Evolutionary conservation across 2,888 invertebrate genomes (phyloP).

Genomic region (Physocephala rufipes): DNA sequence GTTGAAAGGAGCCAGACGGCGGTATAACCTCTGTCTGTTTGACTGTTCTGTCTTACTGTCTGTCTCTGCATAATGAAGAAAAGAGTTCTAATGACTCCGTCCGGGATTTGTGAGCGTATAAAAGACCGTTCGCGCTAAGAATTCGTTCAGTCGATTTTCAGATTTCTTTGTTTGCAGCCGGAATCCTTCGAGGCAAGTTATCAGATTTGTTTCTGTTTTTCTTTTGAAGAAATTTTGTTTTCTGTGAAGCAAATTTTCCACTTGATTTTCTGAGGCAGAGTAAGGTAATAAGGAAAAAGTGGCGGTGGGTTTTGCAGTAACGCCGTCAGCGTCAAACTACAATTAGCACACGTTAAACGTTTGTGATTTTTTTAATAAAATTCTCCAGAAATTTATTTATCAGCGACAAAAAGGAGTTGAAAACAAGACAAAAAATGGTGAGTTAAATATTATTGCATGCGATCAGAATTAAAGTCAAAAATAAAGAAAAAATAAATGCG

Average conservation of each 20-base stretch:
- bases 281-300: too few relatives aligned
- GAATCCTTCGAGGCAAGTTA: conserved; percentile 49
- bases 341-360: too few relatives aligned
- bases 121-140: conserved; percentile 43
- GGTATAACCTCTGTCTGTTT: too few relatives aligned
- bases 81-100: conserved; percentile 1
- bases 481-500: background rate
- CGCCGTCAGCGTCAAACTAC: too few relatives aligned
- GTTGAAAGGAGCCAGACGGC: too few relatives aligned
- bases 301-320: too few relatives aligned
- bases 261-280: background rate
- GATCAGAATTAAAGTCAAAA: background rate
- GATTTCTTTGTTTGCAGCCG: conserved; percentile 65
- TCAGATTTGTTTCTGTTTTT: too few relatives aligned
- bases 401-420: background rate
- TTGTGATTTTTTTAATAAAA: too few relatives aligned
- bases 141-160: conserved; percentile 60
- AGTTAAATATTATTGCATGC: background rate
- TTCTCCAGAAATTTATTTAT: background rate
- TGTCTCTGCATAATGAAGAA: background rate
- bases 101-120: conserved; percentile 46
- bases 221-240: too few relatives aligned
- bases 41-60: too few relatives aligned
- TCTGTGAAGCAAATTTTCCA: too few relatives aligned
- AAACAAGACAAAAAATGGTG: background rate